Base-by-base conservation (phyloP, 2,797 vertebrate genomes). In the Monodelphis domestica region DNA sequence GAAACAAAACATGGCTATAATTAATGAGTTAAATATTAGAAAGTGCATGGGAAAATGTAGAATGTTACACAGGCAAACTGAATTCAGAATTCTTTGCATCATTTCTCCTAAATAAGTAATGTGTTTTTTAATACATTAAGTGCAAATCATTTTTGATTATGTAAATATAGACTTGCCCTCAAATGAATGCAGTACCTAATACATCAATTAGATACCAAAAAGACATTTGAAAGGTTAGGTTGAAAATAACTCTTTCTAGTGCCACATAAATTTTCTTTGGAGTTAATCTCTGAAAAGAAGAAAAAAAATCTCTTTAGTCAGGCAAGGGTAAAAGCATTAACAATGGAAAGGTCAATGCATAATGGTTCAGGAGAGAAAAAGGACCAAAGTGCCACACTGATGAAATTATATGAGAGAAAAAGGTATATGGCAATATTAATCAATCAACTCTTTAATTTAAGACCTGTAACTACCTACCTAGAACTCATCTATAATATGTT, bases 271-370 rank as follows among this genome's bases (percentile, higher is more conserved):
- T 97, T 97, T 97, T 95, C 93, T 97, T 96, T 93, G 78, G 89
- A 96, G 95, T 93, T 97, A 96, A 97, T 97, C 95, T 96, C 90
- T 90, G 92, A 96, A 95, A 96, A 96, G 95, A 95, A 54, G 89
- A 50, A 93, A 96, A 96, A 97, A 95, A 92, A 30, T 93, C 92
- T 95, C 91, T 96, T 95, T 97, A 94, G 91, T 97, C 96, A 95
- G 94, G 94, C 97, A 96, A 96, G 96, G 95, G 96, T 91, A 96
- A 95, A 97, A 92, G 78, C 93, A 97, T 97, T 97, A 97, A 96
- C 96, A 97, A 97, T 91, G 96, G 96, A 97, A 97, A 97, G 97
- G 97, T 97, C 97, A 97, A 91, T 94, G 96, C 95, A 96, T 97
- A 97, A 97, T 97, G 94, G 96, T 96, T 94, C 93, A 93, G 89